phyloP scores from a whole-genome alignment of 2,113 vertebrate genomes.

The Corvus cornix region DNA sequence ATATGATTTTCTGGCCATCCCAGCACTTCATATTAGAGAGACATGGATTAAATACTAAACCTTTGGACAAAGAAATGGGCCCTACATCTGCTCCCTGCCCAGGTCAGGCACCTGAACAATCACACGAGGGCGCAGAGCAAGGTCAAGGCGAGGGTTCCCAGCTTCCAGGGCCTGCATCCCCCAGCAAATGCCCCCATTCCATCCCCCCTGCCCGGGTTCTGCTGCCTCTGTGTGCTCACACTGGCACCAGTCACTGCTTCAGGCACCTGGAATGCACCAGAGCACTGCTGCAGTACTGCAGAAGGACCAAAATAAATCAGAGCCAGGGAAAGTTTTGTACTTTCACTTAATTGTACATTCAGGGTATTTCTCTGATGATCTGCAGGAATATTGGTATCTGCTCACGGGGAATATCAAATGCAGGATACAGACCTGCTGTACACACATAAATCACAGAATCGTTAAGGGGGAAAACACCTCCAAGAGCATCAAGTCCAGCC shows the following conservation, averaged over 20 bases:
- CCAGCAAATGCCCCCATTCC: neutral
- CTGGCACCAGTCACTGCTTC: neutral
- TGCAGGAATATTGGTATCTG: fast-evolving
- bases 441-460: neutral
- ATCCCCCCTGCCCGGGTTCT: fast-evolving
- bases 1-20: neutral
- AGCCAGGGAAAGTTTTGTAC: neutral
- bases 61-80: no score
- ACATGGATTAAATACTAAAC: neutral
- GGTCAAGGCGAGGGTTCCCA: fast-evolving
- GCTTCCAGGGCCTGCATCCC: neutral
- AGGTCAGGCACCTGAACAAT: fast-evolving
- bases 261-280: neutral
- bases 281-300: fast-evolving
- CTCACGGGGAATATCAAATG: neutral
- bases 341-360: neutral
- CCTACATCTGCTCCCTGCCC: neutral
- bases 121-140: neutral
- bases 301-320: fast-evolving
- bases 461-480: neutral
- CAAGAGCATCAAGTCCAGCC: neutral
- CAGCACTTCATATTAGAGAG: neutral
- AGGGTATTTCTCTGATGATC: neutral
- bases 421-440: neutral
- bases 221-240: no score